These are phyloP conservation scores for Pseudoips prasinana DNA, from an alignment of 2,888 invertebrate genomes.

Conservation along the genomic window DNA sequence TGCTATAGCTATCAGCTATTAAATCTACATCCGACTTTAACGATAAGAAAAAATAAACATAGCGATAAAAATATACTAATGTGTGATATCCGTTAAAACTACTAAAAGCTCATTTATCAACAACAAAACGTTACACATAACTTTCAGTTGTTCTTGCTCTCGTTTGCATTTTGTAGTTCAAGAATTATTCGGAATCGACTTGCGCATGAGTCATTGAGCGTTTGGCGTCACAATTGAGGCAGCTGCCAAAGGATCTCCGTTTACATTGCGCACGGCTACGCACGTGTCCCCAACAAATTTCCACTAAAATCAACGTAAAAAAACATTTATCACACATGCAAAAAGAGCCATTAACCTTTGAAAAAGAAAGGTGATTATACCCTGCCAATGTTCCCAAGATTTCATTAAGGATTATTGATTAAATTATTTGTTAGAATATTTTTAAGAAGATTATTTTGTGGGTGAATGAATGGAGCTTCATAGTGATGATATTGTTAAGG, in stretches of 20 bases:
- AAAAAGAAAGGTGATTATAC: background rate
- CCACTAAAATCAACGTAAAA: constrained; percentile 47
- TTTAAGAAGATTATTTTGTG: constrained; percentile 8
- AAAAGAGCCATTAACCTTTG: constrained; percentile 10
- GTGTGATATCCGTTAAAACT: no score
- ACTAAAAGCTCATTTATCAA: no score
- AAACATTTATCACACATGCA: constrained; percentile 15
- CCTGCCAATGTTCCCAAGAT: no score
- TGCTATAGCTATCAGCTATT: no score
- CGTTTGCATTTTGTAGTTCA: no score
- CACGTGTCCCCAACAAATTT: constrained; percentile 54
- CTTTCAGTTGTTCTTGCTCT: no score
- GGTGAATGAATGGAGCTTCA: background rate
- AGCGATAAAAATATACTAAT: no score
- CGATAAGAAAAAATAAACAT: no score
- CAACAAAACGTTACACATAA: no score
- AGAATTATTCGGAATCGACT: no score
- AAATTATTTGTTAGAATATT: constrained; percentile 19
- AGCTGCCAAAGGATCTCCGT: constrained; percentile 79
- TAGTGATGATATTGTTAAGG: no score
- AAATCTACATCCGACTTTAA: no score
- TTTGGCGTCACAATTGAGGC: constrained; percentile 63
- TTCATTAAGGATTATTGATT: constrained; percentile 2
- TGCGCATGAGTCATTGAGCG: constrained; percentile 60
- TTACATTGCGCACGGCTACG: constrained; percentile 73